phyloP scores from a whole-genome alignment of 2,797 vertebrate species.

The Toxotes lorentzi region DNA sequence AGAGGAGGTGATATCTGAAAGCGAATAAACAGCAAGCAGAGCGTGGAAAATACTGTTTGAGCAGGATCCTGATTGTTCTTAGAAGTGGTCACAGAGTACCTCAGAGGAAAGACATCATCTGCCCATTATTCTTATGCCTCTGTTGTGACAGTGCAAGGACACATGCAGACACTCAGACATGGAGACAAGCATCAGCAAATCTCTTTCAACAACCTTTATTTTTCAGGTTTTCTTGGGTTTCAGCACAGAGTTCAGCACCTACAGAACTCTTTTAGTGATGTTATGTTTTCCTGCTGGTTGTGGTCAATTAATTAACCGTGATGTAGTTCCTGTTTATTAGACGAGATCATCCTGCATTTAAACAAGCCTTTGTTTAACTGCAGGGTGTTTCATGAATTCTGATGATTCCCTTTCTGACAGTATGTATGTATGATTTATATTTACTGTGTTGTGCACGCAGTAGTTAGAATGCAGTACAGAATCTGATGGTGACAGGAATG shows the following conservation, averaged over 20 bases:
- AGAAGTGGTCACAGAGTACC: conserved; percentile 3
- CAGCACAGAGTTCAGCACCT: background rate
- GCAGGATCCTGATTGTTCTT: conserved; percentile 30
- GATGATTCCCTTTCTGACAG: background rate
- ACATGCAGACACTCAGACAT: background rate
- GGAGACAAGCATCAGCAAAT: background rate
- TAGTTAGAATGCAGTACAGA: background rate
- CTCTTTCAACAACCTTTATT: background rate
- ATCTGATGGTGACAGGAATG: conserved; percentile 2
- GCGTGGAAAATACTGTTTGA: conserved; percentile 41
- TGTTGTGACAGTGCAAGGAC: conserved; percentile 1
- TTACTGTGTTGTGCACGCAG: background rate
- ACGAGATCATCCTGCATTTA: background rate
- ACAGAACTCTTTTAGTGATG: background rate
- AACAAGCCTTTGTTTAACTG: background rate
- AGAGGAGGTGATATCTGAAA: conserved; percentile 47
- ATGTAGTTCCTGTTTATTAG: conserved; percentile 1
- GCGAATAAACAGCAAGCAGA: conserved; percentile 47
- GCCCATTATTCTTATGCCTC: background rate
- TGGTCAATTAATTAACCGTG: background rate
- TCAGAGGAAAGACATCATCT: conserved; percentile 7
- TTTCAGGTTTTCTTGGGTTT: background rate
- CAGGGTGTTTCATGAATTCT: background rate
- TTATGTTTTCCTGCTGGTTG: background rate
- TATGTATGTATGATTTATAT: background rate